Conservation (phyloP, 2,888 invertebrate species). For the Drosophila testacea region DNA sequence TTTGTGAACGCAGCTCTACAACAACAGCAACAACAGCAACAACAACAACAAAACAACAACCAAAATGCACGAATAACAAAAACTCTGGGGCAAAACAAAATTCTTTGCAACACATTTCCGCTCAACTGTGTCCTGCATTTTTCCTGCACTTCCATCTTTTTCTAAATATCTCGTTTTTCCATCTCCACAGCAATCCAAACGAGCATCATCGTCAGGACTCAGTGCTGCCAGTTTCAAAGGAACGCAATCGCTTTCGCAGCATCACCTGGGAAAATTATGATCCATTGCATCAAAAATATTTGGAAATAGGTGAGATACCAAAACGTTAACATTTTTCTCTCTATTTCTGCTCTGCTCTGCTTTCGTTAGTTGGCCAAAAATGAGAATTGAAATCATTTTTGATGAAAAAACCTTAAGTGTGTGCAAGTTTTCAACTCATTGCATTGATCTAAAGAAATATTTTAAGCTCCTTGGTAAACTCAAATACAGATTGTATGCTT, state of each 20-base stretch:
- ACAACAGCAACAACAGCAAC: background rate
- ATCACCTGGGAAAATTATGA: slow-evolving; percentile 97
- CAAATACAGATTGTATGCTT: background rate
- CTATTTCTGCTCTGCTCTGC: slow-evolving; percentile 4
- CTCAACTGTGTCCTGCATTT: slow-evolving; percentile 18
- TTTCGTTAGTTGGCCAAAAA: background rate
- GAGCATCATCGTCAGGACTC: slow-evolving; percentile 92
- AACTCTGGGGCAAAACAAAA: slow-evolving; percentile 7
- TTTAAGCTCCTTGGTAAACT: background rate
- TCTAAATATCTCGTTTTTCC: background rate
- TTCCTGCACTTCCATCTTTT: background rate
- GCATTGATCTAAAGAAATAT: background rate
- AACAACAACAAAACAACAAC: background rate
- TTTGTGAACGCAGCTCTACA: slow-evolving; percentile 9
- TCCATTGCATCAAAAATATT: slow-evolving; percentile 95
- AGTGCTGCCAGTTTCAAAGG: slow-evolving; percentile 91
- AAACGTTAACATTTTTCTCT: background rate
- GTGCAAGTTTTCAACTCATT: background rate
- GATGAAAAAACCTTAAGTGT: background rate
- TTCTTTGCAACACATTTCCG: slow-evolving; percentile 18
- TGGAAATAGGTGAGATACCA: slow-evolving; percentile 92
- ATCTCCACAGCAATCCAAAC: slow-evolving; percentile 90
- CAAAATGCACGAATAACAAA: slow-evolving; percentile 3
- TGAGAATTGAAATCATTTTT: background rate
- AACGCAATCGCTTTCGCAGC: slow-evolving; percentile 93